A percentile compares a stretch with the other conserved stretches of the same genome.
These are phyloP conservation scores for Stomatorhinus walkeri DNA, from an alignment of 2,797 vertebrate species.

Conservation along the genomic window DNA sequence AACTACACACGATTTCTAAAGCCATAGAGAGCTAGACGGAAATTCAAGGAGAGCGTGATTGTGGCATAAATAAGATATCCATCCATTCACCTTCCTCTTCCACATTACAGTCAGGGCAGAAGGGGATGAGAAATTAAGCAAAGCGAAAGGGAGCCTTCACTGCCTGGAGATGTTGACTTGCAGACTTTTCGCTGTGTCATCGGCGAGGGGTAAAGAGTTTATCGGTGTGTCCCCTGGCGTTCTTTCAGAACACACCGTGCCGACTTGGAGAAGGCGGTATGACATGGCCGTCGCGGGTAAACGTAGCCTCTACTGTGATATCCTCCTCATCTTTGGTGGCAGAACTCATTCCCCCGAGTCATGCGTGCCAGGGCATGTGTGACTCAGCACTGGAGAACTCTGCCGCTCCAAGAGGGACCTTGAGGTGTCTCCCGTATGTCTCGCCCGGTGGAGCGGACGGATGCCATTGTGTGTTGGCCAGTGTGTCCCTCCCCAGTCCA, in stretches of 20 bases:
- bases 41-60: conserved; percentile 15
- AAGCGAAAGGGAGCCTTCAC: not conserved
- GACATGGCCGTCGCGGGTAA: not conserved
- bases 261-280: not conserved
- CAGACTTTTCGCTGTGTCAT: not conserved
- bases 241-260: not conserved
- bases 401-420: not conserved
- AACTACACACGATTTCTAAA: conserved; percentile 13
- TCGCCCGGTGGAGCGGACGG: not conserved
- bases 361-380: not conserved
- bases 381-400: not conserved
- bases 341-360: not conserved
- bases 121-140: not conserved
- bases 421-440: not conserved
- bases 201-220: not conserved
- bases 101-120: not conserved
- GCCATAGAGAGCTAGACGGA: conserved; percentile 24
- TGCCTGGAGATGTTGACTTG: not conserved
- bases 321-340: not conserved
- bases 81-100: not conserved
- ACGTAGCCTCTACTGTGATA: not conserved
- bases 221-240: not conserved
- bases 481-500: not conserved
- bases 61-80: not conserved
- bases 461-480: not conserved